Base-by-base conservation (phyloP, 2,113 vertebrate species). In the Aphyosemion australe region DNA sequence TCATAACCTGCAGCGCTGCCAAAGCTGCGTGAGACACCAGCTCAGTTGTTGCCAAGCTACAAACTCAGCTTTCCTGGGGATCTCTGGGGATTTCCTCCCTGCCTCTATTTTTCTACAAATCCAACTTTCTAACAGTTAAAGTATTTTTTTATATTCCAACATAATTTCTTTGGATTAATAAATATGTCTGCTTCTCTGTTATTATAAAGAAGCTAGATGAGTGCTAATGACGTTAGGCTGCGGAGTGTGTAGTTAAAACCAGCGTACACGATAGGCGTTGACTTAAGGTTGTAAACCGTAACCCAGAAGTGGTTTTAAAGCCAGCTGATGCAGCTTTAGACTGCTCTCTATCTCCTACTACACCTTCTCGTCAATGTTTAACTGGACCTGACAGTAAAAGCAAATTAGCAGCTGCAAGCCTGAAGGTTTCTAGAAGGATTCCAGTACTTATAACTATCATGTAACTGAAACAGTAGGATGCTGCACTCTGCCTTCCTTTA, bases 391-490 rank as follows among this genome's bases (percentile, higher is more conserved):
- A 61, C 12, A 19, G 57, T 46, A 32, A 12, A 46, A 32, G 42
- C 21, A 48, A 5, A 12, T 46, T n/a, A 46, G 43, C 58, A 47
- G 16, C 14, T 32, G n/a, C 10, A 5, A 46, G 57, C 20, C 34
- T 18, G 34, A 41, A 14, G 42, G 54, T 19, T 57, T 42, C 37
- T 20, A n/a, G n/a, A 57, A 37, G 7, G 11, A 42, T n/a, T 19
- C 12, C 54, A 12, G 8, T 18, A n/a, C 31, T 37, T 37, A 16
- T 6, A 21, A 51, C 12, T 18, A 18, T 55, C 16, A 37, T 55
- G 39, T 32, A 32, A 47, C 21, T 47, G 16, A 46, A 46, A 60
- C 57, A 60, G 15, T n/a, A 53, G 51, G 51, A 14, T 53, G 12
- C 2, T 55, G 32, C 16, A 11, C 16, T 15, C 31, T 4, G 31